Conservation (phyloP, 2,888 invertebrate species). For the Omphaloscelis lunosa region DNA sequence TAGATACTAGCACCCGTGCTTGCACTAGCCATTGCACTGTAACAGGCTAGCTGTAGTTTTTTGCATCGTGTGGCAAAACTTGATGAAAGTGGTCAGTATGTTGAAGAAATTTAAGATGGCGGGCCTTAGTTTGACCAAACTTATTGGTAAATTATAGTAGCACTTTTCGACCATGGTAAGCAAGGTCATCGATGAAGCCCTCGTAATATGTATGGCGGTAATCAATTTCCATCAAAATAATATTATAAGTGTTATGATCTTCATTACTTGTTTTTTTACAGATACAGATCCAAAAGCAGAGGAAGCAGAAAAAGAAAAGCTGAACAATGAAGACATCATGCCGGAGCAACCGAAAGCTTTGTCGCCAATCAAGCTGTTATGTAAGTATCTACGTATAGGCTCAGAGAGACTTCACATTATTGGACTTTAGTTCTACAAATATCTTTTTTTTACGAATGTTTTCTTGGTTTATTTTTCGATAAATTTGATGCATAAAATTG, state of each 20-base stretch:
- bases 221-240: neutral
- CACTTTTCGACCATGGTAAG: neutral
- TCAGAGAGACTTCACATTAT: conserved; percentile 3
- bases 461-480: neutral
- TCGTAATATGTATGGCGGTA: neutral
- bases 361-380: conserved; percentile 77
- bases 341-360: conserved; percentile 67
- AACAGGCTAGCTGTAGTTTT: neutral
- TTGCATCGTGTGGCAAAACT: neutral
- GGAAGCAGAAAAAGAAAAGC: conserved; percentile 81
- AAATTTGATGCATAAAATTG: neutral
- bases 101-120: neutral
- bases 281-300: conserved; percentile 75
- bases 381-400: conserved; percentile 70
- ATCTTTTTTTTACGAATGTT: neutral
- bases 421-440: conserved; percentile 10
- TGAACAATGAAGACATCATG: conserved; percentile 70
- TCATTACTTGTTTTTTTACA: conserved; percentile 55
- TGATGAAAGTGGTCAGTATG: neutral
- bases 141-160: neutral
- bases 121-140: neutral
- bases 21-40: neutral
- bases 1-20: neutral
- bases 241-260: neutral
- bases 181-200: neutral